phyloP scores from a whole-genome alignment of 2,888 invertebrate species.

The Ephialtes manifestator region DNA sequence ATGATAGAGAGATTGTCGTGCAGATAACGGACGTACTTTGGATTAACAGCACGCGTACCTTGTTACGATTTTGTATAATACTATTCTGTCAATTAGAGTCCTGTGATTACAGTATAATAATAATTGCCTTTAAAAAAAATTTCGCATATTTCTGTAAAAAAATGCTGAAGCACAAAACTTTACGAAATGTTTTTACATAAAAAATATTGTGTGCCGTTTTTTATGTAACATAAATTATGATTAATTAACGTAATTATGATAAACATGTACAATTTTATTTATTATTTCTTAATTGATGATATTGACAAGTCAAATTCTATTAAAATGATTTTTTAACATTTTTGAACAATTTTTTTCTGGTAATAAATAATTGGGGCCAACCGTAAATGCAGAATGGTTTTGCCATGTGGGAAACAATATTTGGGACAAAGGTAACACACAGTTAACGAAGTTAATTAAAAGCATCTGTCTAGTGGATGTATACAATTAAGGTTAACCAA shows the following conservation, averaged over 20 bases:
- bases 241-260: neutral
- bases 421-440: neutral
- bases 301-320: neutral
- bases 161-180: neutral
- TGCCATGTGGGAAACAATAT: neutral
- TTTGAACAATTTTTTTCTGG: neutral
- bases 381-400: neutral
- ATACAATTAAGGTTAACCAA: neutral
- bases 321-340: neutral
- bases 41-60: constrained; percentile 14
- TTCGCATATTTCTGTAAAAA: neutral
- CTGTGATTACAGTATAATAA: neutral
- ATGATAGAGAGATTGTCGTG: constrained; percentile 68
- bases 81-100: constrained; percentile 62
- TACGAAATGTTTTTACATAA: neutral
- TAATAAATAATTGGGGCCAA: neutral
- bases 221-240: no score
- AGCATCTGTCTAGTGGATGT: neutral
- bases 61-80: constrained; percentile 44
- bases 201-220: no score
- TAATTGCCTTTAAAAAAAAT: neutral
- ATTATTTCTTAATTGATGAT: neutral
- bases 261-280: neutral
- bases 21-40: constrained; percentile 65
- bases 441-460: neutral